These are phyloP conservation scores for Epicauta chinensis DNA, from an alignment of 1,140 invertebrate genomes.

Conservation along the genomic window DNA sequence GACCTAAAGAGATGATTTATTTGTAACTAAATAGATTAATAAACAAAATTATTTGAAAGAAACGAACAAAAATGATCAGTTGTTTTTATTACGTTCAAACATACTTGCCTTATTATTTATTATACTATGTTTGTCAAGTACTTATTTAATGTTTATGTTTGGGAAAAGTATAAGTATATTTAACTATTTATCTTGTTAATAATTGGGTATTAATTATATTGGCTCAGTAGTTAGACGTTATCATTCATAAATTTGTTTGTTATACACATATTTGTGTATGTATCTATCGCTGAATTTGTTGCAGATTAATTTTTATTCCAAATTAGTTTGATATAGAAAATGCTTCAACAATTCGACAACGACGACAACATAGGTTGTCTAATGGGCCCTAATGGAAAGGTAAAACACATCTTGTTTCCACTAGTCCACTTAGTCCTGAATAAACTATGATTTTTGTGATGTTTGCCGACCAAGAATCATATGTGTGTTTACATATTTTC, in stretches of 20 bases:
- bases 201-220: constrained; percentile 23
- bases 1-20: constrained; percentile 14
- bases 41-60: constrained; percentile 4
- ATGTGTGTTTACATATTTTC: not conserved
- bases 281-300: not conserved
- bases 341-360: no score
- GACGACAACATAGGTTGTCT: no score
- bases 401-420: constrained; percentile 12
- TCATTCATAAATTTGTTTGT: constrained; percentile 22
- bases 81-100: no score
- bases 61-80: no score
- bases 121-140: constrained; percentile 24
- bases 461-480: constrained; percentile 8
- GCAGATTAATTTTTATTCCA: no score
- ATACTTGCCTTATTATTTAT: constrained; percentile 19
- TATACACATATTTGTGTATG: constrained; percentile 6
- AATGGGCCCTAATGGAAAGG: constrained; percentile 11
- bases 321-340: no score
- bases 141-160: constrained; percentile 29
- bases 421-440: constrained; percentile 15
- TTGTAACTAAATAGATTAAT: constrained; percentile 16
- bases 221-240: constrained; percentile 20
- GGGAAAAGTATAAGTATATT: constrained; percentile 23
- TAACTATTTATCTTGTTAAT: constrained; percentile 24
- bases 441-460: constrained; percentile 12